phyloP scores from a whole-genome alignment of 2,797 vertebrate species.

The Betta splendens region DNA sequence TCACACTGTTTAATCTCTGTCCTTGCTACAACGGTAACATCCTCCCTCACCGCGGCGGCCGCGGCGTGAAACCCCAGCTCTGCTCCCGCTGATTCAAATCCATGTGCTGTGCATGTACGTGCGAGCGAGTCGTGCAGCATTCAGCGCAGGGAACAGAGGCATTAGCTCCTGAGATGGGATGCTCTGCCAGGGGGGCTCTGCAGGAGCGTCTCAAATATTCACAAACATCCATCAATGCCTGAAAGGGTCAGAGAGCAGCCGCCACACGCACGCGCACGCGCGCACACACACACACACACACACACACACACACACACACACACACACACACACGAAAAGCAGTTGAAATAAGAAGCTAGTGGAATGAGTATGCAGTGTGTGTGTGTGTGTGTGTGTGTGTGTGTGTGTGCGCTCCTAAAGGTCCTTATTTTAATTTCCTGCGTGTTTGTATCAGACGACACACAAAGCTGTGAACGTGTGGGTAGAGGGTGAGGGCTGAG shows the following conservation, averaged over 20 bases:
- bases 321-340: constrained; percentile 2
- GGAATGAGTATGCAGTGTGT: too few relatives aligned
- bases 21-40: constrained; percentile 13
- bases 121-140: constrained; percentile 39
- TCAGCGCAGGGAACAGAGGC: constrained; percentile 56
- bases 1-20: constrained; percentile 46
- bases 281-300: constrained; percentile 2
- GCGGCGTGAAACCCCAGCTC: constrained; percentile 10
- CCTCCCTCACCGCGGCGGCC: constrained; percentile 3
- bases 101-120: constrained; percentile 24
- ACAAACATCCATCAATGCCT: constrained; percentile 66
- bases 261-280: constrained; percentile 2
- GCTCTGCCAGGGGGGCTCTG: constrained; percentile 56
- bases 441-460: neutral
- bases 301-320: neutral
- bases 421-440: neutral
- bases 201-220: constrained; percentile 66
- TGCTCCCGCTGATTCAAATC: constrained; percentile 55
- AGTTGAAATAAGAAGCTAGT: too few relatives aligned
- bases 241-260: constrained; percentile 50
- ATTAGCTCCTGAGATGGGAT: constrained; percentile 57
- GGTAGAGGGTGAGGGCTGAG: neutral
- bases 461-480: neutral
- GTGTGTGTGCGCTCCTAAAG: neutral
- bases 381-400: neutral